These are phyloP conservation scores for Cheilosia scutellata DNA, from an alignment of 2,888 invertebrate genomes.

Conservation along the genomic window DNA sequence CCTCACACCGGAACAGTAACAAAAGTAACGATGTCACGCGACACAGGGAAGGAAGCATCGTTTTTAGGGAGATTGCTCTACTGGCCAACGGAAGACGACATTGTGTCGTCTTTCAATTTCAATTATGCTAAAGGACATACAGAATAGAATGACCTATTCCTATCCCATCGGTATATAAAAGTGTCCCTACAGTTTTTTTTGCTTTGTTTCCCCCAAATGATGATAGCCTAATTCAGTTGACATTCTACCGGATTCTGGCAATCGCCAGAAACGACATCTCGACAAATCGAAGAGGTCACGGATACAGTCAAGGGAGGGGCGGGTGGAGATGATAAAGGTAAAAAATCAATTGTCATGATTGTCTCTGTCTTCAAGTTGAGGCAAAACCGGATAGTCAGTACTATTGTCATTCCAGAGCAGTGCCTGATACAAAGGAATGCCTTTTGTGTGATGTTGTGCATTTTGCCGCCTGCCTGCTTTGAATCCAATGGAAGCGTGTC, in stretches of 20 bases:
- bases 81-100: conserved; percentile 8
- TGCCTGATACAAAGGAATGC: conserved; percentile 43
- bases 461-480: conserved; percentile 49
- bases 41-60: conserved; percentile 47
- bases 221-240: conserved; percentile 61
- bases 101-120: conserved; percentile 57
- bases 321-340: conserved; percentile 33
- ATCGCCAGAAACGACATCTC: conserved; percentile 47
- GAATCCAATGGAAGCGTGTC: conserved; percentile 37
- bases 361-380: conserved; percentile 34
- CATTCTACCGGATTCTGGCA: conserved; percentile 47
- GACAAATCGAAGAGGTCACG: conserved; percentile 65
- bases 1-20: conserved; percentile 21
- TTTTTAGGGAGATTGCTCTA: conserved; percentile 1
- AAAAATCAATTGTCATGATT: conserved; percentile 68
- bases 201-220: conserved; percentile 19
- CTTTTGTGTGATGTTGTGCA: conserved; percentile 51
- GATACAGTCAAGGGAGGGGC: conserved; percentile 16
- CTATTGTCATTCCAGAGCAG: conserved; percentile 33
- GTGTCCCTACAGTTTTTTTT: background rate
- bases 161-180: conserved; percentile 2
- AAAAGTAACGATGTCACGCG: conserved; percentile 66
- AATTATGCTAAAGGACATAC: conserved; percentile 51
- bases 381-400: conserved; percentile 10
- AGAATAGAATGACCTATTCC: conserved; percentile 10